Conservation (phyloP, 2,113 vertebrate genomes). For the Scophthalmus maximus region DNA sequence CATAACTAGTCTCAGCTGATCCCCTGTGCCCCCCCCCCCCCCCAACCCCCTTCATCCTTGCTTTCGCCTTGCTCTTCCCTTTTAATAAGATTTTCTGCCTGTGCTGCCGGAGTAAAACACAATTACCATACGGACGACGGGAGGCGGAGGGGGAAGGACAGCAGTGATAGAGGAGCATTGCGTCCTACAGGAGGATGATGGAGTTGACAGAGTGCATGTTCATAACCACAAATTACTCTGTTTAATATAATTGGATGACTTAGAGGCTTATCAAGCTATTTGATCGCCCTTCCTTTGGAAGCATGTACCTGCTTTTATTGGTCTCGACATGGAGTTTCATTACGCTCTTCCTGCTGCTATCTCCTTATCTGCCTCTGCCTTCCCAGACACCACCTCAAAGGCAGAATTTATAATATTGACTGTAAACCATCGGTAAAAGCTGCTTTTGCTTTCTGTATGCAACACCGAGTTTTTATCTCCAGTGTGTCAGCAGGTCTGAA, state of each 20-base stretch:
- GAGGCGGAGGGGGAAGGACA: slow-evolving; percentile 36
- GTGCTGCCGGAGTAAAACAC: slow-evolving; percentile 72
- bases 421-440: slow-evolving; percentile 38
- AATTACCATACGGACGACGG: slow-evolving; percentile 76
- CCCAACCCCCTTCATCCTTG: slow-evolving; percentile 29
- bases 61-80: slow-evolving; percentile 50
- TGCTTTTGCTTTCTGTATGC: slow-evolving; percentile 35
- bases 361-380: slow-evolving; percentile 54
- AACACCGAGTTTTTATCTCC: slow-evolving; percentile 49
- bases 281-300: slow-evolving; percentile 53
- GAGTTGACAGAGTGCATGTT: slow-evolving; percentile 67
- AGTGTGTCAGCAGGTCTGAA: slow-evolving; percentile 35
- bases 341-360: slow-evolving; percentile 30
- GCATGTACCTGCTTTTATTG: slow-evolving; percentile 64
- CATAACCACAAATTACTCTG: slow-evolving; percentile 73
- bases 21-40: slow-evolving; percentile 18
- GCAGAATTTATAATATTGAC: slow-evolving; percentile 48
- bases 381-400: slow-evolving; percentile 46
- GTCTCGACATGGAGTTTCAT: slow-evolving; percentile 48
- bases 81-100: slow-evolving; percentile 82
- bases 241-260: slow-evolving; percentile 74
- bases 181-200: slow-evolving; percentile 50
- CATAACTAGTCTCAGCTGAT: slow-evolving; percentile 56
- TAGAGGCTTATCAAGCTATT: slow-evolving; percentile 65
- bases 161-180: slow-evolving; percentile 8